Evolutionary conservation across 2,888 invertebrate genomes (phyloP).

Genomic region (Agrilus mali): DNA sequence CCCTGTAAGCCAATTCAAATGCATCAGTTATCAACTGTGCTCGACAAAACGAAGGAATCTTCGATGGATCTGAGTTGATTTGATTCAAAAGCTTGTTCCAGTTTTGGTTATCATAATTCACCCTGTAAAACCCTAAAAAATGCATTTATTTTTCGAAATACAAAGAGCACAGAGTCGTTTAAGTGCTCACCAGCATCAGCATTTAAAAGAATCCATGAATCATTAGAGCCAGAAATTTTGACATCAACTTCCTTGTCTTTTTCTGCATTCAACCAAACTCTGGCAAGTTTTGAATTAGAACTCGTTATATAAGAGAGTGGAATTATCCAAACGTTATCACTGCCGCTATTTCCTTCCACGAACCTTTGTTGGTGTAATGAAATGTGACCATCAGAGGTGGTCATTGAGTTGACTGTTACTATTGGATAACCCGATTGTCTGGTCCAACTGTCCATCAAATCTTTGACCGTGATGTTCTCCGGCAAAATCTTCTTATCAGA

Average conservation of each 20-base stretch:
- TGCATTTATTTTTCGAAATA: not conserved
- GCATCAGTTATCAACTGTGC: slow-evolving; percentile 66
- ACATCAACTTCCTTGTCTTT: slow-evolving; percentile 18
- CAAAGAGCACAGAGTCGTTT: not conserved
- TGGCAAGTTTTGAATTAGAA: slow-evolving; percentile 10
- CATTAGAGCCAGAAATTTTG: slow-evolving; percentile 19
- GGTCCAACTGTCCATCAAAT: slow-evolving; percentile 62
- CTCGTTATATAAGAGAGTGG: slow-evolving; percentile 41
- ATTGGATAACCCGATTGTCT: slow-evolving; percentile 58
- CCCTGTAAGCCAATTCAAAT: slow-evolving; percentile 49
- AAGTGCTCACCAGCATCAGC: slow-evolving; percentile 25
- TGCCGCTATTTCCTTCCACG: slow-evolving; percentile 19
- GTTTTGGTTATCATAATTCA: slow-evolving; percentile 47
- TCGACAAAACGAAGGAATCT: slow-evolving; percentile 46
- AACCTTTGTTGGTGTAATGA: slow-evolving; percentile 38
- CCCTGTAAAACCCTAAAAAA: slow-evolving; percentile 44
- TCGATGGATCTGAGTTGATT: slow-evolving; percentile 27
- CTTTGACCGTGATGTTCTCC: slow-evolving; percentile 37
- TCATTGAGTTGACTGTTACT: slow-evolving; percentile 43
- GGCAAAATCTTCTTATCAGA: slow-evolving; percentile 22
- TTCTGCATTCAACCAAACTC: slow-evolving; percentile 23
- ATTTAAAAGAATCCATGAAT: slow-evolving; percentile 48
- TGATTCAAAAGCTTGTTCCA: slow-evolving; percentile 42
- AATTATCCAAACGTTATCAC: slow-evolving; percentile 40
- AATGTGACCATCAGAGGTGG: slow-evolving; percentile 33